Evolutionary conservation across 2,113 vertebrate species (phyloP), one percentile per base, ranked within the genome.

Genomic region (Malaclemys terrapin): DNA sequence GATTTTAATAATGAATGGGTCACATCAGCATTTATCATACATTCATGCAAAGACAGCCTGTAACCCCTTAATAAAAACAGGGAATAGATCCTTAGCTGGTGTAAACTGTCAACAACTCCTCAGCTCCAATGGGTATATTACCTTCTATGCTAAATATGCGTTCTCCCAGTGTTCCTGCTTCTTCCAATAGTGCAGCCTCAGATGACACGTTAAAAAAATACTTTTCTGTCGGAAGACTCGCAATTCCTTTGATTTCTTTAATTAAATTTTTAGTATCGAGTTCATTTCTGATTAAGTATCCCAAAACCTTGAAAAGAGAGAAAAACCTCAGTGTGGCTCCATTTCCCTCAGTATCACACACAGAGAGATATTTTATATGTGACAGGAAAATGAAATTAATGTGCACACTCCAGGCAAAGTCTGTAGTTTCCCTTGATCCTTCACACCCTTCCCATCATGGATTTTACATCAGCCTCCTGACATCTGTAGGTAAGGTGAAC

Each of bases 91-190:
- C 1, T 57, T 38, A 94, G 17, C 29, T 85, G 9, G 4, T 24
- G 88, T 16, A 84, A 89, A 27, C 6, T 42, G 4, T 35, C 20
- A 5, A 38, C 57, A 78, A 10, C 38, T 90, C 92, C 85, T 85
- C 42, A 82, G 20, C 54, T 2, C 45, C 0, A 1, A 3, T 31
- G 4, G 59, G 35, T 80, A 81, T 82, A 91, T 91, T 98, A 99
- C 99, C 99, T 98, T 99, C 99, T 93, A 99, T 99, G 97, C 99
- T 99, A 98, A 99, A 99, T 98, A 99, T 99, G 8, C 99, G 99
- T 87, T 99, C 99, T 85, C 99, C 99, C 79, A 99, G 96, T 0
- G 99, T 98, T 89, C 99, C 99, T 69, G 99, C 99, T 83, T 99
- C 99, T 96, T 99, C 99, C 82, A 99, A 98, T 12, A 99, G 98